These are phyloP conservation scores for Todus mexicanus DNA, from an alignment of 2,797 vertebrate species.

Conservation along the genomic window DNA sequence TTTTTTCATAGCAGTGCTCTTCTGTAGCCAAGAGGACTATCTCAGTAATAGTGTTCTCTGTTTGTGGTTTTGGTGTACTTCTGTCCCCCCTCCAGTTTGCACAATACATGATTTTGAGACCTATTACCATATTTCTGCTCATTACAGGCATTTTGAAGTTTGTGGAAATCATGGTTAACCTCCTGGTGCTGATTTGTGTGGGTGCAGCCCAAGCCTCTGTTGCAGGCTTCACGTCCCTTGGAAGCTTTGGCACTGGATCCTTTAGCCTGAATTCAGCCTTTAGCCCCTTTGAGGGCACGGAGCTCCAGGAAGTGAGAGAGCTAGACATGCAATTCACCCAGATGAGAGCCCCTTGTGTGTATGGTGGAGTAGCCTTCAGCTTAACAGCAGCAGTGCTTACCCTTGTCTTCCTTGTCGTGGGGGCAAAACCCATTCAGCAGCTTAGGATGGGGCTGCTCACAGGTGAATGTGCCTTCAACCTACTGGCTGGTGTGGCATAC, in stretches of 20 bases:
- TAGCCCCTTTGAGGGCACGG: constrained; percentile 83
- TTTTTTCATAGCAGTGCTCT: background rate
- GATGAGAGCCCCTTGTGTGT: constrained; percentile 86
- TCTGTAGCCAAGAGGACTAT: background rate
- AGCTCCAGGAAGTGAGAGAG: constrained; percentile 80
- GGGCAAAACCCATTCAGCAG: constrained; percentile 79
- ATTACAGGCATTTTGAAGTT: constrained; percentile 83
- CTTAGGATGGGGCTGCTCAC: constrained; percentile 69
- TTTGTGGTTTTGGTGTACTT: background rate
- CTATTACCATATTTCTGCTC: background rate
- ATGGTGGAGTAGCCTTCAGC: constrained; percentile 82
- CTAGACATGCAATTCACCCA: constrained; percentile 88
- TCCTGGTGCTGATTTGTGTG: constrained; percentile 86
- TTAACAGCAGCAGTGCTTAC: constrained; percentile 75
- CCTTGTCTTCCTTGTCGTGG: constrained; percentile 81
- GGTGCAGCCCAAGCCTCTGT: constrained; percentile 79
- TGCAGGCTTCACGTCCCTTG: constrained; percentile 78
- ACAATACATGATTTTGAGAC: background rate
- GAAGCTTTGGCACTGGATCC: constrained; percentile 60
- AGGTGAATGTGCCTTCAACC: constrained; percentile 80
- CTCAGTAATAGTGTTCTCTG: background rate
- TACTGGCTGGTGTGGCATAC: constrained; percentile 76
- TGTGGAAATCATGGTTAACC: constrained; percentile 78
- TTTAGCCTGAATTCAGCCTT: constrained; percentile 77
- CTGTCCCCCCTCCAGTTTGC: background rate